phyloP scores from a whole-genome alignment of 2,888 invertebrate species.

The Meliscaeva auricollis region DNA sequence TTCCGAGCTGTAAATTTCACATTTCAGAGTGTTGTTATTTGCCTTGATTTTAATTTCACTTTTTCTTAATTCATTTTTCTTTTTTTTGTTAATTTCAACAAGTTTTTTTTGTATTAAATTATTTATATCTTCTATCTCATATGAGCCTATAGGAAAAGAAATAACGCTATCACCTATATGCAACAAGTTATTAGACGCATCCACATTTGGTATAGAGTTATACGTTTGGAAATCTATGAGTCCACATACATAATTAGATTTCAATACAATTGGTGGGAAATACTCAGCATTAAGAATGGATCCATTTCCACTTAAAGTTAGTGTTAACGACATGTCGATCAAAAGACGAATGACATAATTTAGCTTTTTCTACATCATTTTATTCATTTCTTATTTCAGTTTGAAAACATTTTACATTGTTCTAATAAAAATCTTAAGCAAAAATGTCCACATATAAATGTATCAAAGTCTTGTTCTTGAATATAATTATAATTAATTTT shows the following conservation, averaged over 20 bases:
- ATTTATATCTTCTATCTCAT: slow-evolving; percentile 79
- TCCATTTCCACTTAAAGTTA: not conserved
- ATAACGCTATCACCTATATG: slow-evolving; percentile 76
- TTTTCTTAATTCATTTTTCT: not conserved
- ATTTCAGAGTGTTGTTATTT: slow-evolving; percentile 62
- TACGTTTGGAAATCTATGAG: slow-evolving; percentile 78
- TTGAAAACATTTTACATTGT: too few species aligned
- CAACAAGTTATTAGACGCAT: slow-evolving; percentile 80
- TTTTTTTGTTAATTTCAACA: not conserved
- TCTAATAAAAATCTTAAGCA: too few species aligned
- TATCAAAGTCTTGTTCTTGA: too few species aligned
- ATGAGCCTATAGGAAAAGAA: slow-evolving; percentile 78
- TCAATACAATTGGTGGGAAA: slow-evolving; percentile 58
- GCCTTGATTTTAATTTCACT: slow-evolving; percentile 27
- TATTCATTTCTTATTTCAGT: too few species aligned
- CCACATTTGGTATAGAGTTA: slow-evolving; percentile 79
- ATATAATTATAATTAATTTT: too few species aligned
- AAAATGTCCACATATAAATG: too few species aligned
- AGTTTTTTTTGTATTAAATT: slow-evolving; percentile 54
- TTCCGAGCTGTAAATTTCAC: slow-evolving; percentile 56
- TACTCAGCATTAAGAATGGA: slow-evolving; percentile 8
- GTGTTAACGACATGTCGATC: slow-evolving; percentile 46
- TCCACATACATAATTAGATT: slow-evolving; percentile 77
- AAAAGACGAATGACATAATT: not conserved
- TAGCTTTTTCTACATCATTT: not conserved